phyloP scores from a whole-genome alignment of 2,888 invertebrate genomes.

The Mylabris sibirica region DNA sequence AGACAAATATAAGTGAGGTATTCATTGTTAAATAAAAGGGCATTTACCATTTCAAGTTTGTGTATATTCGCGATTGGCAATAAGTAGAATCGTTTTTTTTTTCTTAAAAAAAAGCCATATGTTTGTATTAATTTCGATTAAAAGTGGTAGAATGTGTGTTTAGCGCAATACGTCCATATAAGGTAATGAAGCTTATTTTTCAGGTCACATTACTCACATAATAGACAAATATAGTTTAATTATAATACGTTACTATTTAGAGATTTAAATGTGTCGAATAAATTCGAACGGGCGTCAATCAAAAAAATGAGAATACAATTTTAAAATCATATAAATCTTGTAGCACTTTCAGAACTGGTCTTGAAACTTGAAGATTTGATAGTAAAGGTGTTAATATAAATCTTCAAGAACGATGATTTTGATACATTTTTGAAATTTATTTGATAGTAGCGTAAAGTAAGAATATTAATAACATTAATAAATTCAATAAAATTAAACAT shows the following conservation, averaged over 20 bases:
- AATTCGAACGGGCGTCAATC: background rate
- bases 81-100: too few relatives aligned
- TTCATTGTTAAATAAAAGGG: background rate
- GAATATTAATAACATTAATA: background rate
- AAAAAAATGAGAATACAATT: slow-evolving; percentile 8
- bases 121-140: slow-evolving; percentile 35
- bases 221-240: slow-evolving; percentile 41
- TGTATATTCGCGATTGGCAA: slow-evolving; percentile 3
- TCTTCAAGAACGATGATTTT: background rate
- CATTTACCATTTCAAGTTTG: background rate
- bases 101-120: slow-evolving; percentile 36
- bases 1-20: background rate
- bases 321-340: too few relatives aligned
- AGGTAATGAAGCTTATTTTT: slow-evolving; percentile 46
- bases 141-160: slow-evolving; percentile 30
- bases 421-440: background rate
- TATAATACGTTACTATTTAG: slow-evolving; percentile 30
- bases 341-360: background rate
- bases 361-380: background rate
- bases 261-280: slow-evolving; percentile 14
- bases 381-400: background rate
- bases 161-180: slow-evolving; percentile 44
- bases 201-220: slow-evolving; percentile 48
- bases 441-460: background rate
- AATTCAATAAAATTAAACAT: slow-evolving; percentile 28